phyloP scores from a whole-genome alignment of 2,113 vertebrate genomes.

The Orycteropus afer region DNA sequence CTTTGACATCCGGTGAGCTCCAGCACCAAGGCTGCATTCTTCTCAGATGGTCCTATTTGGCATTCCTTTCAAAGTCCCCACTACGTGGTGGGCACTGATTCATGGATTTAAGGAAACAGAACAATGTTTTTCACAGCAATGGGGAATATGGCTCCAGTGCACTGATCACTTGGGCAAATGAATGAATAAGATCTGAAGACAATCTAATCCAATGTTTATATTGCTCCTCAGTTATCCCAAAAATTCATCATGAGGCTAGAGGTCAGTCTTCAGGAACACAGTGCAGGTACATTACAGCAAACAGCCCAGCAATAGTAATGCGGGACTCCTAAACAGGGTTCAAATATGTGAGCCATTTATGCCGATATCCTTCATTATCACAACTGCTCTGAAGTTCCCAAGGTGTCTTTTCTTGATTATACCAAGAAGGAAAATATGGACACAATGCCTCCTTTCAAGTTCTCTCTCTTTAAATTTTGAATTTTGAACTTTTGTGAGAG shows the following conservation, averaged over 20 bases:
- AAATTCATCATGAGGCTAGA: background rate
- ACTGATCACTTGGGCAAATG: background rate
- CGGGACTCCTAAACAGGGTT: background rate
- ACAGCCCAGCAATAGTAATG: background rate
- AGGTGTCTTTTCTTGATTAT: background rate
- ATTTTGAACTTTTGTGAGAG: background rate
- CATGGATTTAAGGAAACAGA: background rate
- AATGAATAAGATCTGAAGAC: background rate
- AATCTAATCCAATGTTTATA: background rate
- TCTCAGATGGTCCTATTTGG: background rate
- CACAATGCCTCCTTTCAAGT: background rate
- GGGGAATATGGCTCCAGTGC: background rate
- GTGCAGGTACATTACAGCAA: background rate
- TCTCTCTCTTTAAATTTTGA: background rate
- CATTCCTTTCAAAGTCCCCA: background rate
- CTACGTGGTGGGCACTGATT: background rate
- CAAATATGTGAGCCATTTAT: background rate
- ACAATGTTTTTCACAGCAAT: background rate
- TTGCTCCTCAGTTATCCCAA: background rate
- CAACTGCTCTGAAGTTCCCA: background rate
- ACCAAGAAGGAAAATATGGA: background rate
- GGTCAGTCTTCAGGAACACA: background rate
- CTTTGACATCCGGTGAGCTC: background rate
- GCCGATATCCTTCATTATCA: background rate
- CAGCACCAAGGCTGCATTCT: background rate